Percentiles rank a stretch among this genome's conserved stretches.
Conservation (phyloP, 2,113 vertebrate genomes). For the Neodon shergylaensis region DNA sequence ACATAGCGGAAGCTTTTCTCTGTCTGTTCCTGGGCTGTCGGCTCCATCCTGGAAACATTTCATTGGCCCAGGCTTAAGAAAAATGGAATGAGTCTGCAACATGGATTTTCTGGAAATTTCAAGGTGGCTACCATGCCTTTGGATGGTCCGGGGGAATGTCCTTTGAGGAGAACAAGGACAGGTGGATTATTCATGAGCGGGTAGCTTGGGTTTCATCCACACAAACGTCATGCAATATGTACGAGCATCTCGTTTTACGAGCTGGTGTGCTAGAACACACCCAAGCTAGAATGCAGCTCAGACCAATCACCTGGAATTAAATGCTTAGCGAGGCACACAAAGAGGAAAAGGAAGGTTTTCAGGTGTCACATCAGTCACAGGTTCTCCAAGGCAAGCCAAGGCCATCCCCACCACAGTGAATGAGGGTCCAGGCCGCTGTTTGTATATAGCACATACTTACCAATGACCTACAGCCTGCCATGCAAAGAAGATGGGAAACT, state of each 20-base stretch:
- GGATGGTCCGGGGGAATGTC: slow-evolving; percentile 64
- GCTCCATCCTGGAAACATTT: slow-evolving; percentile 64
- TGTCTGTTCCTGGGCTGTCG: neutral
- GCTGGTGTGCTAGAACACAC: neutral
- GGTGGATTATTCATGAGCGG: slow-evolving; percentile 82
- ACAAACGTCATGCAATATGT: slow-evolving; percentile 60
- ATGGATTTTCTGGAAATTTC: neutral
- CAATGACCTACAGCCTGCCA: neutral
- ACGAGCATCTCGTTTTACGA: slow-evolving; percentile 55
- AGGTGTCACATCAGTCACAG: neutral
- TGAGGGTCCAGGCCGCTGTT: fast-evolving
- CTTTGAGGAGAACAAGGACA: slow-evolving; percentile 54
- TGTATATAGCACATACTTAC: fast-evolving
- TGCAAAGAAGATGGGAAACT: no score
- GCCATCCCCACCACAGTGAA: fast-evolving
- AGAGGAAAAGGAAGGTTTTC: neutral
- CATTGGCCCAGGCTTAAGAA: neutral
- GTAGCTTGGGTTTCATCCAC: slow-evolving; percentile 68
- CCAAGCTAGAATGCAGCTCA: neutral
- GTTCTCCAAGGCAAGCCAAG: neutral
- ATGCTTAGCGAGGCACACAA: fast-evolving
- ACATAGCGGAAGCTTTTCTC: slow-evolving; percentile 73
- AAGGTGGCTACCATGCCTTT: neutral
- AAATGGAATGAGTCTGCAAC: neutral
- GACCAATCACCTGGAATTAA: neutral